Evolutionary conservation across 1,140 invertebrate species (phyloP).

Genomic region (Holcopasites calliopsidis): DNA sequence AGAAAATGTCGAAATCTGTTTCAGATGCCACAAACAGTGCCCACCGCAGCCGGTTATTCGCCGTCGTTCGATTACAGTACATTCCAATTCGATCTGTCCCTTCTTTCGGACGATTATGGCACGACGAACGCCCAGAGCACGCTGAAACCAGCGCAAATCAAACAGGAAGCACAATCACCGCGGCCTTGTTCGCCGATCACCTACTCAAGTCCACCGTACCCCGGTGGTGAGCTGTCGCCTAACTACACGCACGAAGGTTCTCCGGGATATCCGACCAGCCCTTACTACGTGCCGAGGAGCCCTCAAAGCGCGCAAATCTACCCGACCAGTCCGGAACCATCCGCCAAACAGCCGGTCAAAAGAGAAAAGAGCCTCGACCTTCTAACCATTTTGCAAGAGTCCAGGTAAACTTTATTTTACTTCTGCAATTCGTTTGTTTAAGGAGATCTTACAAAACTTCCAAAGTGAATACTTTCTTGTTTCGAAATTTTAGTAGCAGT

Average conservation of each 20-base stretch:
- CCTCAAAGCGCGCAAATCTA: constrained; percentile 80
- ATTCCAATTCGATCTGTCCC: constrained; percentile 87
- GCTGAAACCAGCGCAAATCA: constrained; percentile 74
- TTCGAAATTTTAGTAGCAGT: no score
- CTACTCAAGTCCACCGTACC: constrained; percentile 81
- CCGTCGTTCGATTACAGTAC: constrained; percentile 84
- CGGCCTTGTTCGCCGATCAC: constrained; percentile 74
- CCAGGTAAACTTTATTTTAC: constrained; percentile 71
- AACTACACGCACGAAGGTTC: constrained; percentile 82
- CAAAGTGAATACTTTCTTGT: no score
- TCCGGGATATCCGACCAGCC: constrained; percentile 82
- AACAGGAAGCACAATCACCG: constrained; percentile 74
- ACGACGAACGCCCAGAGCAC: constrained; percentile 59
- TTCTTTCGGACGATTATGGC: constrained; percentile 83
- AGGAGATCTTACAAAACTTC: no score
- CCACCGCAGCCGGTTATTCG: constrained; percentile 84
- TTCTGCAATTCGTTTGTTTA: no score
- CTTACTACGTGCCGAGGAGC: constrained; percentile 79
- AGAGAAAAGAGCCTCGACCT: constrained; percentile 79
- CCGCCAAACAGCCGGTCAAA: constrained; percentile 76
- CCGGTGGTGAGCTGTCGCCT: constrained; percentile 79
- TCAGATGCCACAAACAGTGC: constrained; percentile 92
- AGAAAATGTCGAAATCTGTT: no score
- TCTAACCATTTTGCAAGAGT: constrained; percentile 78
- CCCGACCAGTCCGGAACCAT: constrained; percentile 78